Evolutionary conservation across 2,888 invertebrate species (phyloP).

Genomic region (Formica aserva): DNA sequence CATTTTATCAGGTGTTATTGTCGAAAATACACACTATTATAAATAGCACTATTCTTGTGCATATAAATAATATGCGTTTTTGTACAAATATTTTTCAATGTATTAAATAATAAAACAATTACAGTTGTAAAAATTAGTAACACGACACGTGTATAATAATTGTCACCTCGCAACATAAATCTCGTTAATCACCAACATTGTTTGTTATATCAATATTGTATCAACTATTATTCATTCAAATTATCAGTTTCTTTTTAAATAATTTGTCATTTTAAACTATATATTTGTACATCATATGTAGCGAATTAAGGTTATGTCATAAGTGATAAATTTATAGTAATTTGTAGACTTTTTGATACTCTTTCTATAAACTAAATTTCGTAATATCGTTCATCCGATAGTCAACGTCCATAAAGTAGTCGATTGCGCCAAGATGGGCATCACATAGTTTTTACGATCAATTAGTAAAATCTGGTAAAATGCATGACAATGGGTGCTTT

Average conservation of each 20-base stretch:
- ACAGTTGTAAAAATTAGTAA: background rate
- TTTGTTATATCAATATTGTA: background rate
- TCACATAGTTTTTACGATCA: background rate
- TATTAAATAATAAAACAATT: background rate
- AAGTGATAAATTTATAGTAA: background rate
- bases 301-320: background rate
- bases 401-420: background rate
- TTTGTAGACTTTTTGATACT: no score
- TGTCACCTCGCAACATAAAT: background rate
- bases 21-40: background rate
- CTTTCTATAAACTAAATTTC: background rate
- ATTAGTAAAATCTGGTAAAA: no score
- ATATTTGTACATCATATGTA: background rate
- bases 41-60: background rate
- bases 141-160: background rate
- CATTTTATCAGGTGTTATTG: conserved; percentile 60
- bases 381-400: background rate
- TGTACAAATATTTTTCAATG: background rate
- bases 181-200: background rate
- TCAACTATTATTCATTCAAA: background rate
- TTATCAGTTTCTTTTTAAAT: background rate
- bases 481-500: no score
- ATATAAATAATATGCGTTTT: background rate
- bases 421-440: background rate
- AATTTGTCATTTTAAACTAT: background rate